These are phyloP conservation scores for Cherax destructor DNA, from an alignment of 1,140 invertebrate genomes.

Conservation along the genomic window DNA sequence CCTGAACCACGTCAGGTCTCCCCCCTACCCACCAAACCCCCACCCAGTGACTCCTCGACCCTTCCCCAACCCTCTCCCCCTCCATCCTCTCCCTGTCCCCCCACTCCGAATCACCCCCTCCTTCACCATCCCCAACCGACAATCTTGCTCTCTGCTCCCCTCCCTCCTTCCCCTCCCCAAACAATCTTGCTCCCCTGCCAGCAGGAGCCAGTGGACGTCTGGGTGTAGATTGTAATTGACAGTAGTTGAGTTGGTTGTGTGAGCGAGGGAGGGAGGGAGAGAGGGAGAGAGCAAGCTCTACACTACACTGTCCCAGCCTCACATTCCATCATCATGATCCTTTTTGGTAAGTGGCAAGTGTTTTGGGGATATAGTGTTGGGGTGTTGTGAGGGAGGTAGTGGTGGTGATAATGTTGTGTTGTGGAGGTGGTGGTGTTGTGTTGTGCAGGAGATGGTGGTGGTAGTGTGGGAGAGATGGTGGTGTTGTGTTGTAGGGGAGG, in stretches of 20 bases:
- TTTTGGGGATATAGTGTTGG: background rate
- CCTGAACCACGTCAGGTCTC: too few species aligned
- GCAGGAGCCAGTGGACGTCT: background rate
- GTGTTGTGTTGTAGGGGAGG: too few species aligned
- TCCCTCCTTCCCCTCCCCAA: background rate
- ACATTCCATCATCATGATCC: constrained; percentile 2
- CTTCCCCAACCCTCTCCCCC: too few species aligned
- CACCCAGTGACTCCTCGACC: too few species aligned
- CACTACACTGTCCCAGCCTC: background rate
- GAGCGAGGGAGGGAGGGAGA: background rate
- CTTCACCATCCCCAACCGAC: background rate
- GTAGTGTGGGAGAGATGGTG: too few species aligned
- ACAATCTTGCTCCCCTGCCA: background rate
- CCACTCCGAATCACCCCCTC: background rate
- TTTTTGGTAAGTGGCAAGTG: constrained; percentile 2
- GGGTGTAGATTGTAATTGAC: constrained; percentile 13
- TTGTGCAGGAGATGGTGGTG: too few species aligned
- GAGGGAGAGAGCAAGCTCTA: background rate
- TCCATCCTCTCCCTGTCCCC: background rate
- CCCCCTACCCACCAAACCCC: too few species aligned
- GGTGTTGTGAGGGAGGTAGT: background rate
- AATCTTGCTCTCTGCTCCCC: background rate
- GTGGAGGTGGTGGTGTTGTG: too few species aligned
- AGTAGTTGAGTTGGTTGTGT: constrained; percentile 18
- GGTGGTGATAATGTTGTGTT: too few species aligned